Percentiles rank a stretch among this genome's conserved stretches.
Evolutionary conservation across 2,797 vertebrate genomes (phyloP).

Genomic region (Sebastes wilsoni): DNA sequence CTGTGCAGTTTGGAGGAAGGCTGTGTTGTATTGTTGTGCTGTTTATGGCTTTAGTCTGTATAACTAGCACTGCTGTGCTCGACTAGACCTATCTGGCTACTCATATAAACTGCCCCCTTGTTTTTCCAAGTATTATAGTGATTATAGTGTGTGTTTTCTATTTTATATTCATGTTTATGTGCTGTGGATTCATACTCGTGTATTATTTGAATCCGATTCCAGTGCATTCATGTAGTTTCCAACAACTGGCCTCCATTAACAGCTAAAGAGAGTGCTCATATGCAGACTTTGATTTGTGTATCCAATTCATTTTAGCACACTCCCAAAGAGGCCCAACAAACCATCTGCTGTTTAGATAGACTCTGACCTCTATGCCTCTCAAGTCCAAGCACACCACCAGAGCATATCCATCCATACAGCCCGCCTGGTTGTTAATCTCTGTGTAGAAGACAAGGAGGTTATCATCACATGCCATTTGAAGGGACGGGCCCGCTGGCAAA

Average conservation of each 20-base stretch:
- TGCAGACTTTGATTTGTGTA: slow-evolving; percentile 44
- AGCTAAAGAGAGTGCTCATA: slow-evolving; percentile 18
- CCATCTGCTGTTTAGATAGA: slow-evolving; percentile 82
- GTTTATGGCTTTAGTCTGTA: slow-evolving; percentile 24
- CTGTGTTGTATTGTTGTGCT: slow-evolving; percentile 9
- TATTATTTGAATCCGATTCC: background rate
- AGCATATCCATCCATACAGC: slow-evolving; percentile 58
- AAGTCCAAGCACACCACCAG: slow-evolving; percentile 51
- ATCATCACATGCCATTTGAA: slow-evolving; percentile 62
- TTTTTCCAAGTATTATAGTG: slow-evolving; percentile 4
- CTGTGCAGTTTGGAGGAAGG: slow-evolving; percentile 16
- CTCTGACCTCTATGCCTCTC: slow-evolving; percentile 70
- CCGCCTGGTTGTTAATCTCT: slow-evolving; percentile 56
- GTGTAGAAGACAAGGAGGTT: slow-evolving; percentile 63
- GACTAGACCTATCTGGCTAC: background rate
- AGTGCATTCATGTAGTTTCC: background rate
- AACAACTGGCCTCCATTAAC: slow-evolving; percentile 12
- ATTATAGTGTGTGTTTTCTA: background rate
- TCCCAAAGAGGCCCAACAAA: slow-evolving; percentile 66
- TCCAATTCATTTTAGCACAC: slow-evolving; percentile 46
- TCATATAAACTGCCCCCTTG: background rate
- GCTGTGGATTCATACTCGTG: background rate
- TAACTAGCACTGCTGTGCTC: slow-evolving; percentile 40
- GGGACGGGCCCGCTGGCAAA: slow-evolving; percentile 46
- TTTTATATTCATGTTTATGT: slow-evolving; percentile 4